Percentiles rank a stretch among this genome's conserved stretches.
Conservation (phyloP, 2,888 invertebrate genomes). For the Melanargia galathea region DNA sequence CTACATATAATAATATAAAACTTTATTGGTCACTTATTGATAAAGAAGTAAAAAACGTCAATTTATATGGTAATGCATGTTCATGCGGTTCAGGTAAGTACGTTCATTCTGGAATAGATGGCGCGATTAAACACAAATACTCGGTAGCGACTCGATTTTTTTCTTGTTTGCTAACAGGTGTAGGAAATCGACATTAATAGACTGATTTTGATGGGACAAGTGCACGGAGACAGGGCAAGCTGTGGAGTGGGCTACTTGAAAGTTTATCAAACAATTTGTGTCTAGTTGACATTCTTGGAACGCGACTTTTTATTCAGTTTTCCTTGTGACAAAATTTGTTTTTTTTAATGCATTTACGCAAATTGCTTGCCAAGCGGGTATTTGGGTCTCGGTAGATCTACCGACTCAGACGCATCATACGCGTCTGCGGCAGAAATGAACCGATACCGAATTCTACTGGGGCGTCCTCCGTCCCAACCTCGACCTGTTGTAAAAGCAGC, state of each 20-base stretch:
- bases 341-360: too few species aligned
- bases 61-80: slow-evolving; percentile 33
- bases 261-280: not conserved
- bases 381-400: too few species aligned
- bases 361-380: too few species aligned
- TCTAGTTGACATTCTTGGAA: too few species aligned
- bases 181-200: slow-evolving; percentile 53
- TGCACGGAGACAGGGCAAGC: slow-evolving; percentile 40
- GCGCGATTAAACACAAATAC: slow-evolving; percentile 35
- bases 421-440: too few species aligned
- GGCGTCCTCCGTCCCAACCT: too few species aligned
- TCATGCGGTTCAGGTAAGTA: slow-evolving; percentile 5
- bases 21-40: slow-evolving; percentile 10
- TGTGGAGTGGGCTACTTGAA: slow-evolving; percentile 28
- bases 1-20: slow-evolving; percentile 11
- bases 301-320: too few species aligned
- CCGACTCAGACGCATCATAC: too few species aligned
- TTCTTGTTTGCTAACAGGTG: slow-evolving; percentile 52
- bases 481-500: too few species aligned
- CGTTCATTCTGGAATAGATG: slow-evolving; percentile 29
- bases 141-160: slow-evolving; percentile 25
- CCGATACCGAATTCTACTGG: too few species aligned
- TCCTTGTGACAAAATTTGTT: too few species aligned
- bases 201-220: slow-evolving; percentile 63
- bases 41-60: slow-evolving; percentile 23